These are phyloP conservation scores for Zalophus californianus DNA, from an alignment of 2,797 vertebrate genomes.

Conservation along the genomic window DNA sequence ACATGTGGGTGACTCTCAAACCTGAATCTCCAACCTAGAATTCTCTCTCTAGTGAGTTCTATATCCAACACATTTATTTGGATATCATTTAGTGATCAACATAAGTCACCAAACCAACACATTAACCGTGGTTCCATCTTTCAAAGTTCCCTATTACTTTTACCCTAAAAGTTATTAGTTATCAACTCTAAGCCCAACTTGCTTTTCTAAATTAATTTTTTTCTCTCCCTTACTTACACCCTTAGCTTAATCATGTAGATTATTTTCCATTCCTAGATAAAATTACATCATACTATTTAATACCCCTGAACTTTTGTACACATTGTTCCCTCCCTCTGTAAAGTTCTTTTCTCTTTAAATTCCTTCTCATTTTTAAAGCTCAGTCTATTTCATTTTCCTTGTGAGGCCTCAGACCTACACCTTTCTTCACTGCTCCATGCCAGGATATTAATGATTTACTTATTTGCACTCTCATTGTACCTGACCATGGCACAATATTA, in stretches of 20 bases:
- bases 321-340: background rate
- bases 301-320: background rate
- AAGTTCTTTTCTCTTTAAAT: background rate
- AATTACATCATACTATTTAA: background rate
- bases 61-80: background rate
- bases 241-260: background rate
- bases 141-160: background rate
- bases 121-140: background rate
- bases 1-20: background rate
- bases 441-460: background rate
- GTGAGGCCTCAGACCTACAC: background rate
- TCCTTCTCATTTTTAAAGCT: background rate
- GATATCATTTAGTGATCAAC: background rate
- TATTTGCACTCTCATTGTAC: background rate
- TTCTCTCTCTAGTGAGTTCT: background rate
- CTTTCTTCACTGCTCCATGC: background rate
- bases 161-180: background rate
- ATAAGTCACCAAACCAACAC: background rate
- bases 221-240: background rate
- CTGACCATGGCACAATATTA: background rate
- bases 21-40: background rate
- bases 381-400: background rate
- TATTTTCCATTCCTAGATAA: background rate
- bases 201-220: background rate
- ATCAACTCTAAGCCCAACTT: background rate